Percentiles rank a stretch among this genome's conserved stretches.
Evolutionary conservation across 2,113 vertebrate species (phyloP).

Genomic region (Cryptomyrus ogoouensis): DNA sequence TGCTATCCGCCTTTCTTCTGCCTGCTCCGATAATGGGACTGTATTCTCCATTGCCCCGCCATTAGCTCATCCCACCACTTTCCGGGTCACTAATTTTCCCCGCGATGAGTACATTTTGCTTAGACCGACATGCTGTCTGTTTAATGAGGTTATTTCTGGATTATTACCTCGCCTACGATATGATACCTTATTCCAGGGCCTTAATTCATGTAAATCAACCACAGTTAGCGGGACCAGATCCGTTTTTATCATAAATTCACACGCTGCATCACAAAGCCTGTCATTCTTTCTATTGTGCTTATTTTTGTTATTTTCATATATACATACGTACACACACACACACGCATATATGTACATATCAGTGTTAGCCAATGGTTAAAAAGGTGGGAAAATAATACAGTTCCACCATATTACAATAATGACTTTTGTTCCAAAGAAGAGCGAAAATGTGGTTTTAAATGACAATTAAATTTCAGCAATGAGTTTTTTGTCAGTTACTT

Average conservation of each 20-base stretch:
- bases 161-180: conserved; percentile 97
- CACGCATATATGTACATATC: background rate
- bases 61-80: conserved; percentile 89
- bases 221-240: conserved; percentile 73
- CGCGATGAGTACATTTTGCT: conserved; percentile 97
- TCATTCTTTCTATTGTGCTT: conserved; percentile 37
- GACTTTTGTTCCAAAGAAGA: background rate
- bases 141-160: conserved; percentile 99
- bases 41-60: conserved; percentile 67
- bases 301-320: background rate
- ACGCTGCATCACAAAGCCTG: background rate
- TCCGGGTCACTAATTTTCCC: conserved; percentile 98
- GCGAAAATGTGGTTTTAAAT: background rate
- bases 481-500: background rate
- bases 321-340: background rate
- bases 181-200: conserved; percentile 86
- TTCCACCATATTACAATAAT: background rate
- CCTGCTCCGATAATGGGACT: conserved; percentile 62
- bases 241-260: conserved; percentile 49
- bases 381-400: background rate
- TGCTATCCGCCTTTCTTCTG: conserved; percentile 18
- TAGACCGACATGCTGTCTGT: conserved; percentile 93
- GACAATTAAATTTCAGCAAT: background rate
- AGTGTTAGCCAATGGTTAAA: background rate
- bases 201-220: conserved; percentile 98